Base-by-base conservation (phyloP, 2,797 vertebrate species). In the Vespertilio murinus region DNA sequence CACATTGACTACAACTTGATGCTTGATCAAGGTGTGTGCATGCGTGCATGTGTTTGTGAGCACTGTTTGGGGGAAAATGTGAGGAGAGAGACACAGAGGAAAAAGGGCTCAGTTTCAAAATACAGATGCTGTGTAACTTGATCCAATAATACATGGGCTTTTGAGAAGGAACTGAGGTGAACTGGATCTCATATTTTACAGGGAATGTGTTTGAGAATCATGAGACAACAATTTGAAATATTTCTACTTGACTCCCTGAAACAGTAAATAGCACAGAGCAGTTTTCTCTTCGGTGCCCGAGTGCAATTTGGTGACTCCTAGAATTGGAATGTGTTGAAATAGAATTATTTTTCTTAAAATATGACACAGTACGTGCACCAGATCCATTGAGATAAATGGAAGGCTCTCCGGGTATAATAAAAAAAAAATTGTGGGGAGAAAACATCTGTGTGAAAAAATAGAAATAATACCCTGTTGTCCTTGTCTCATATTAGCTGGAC, bases 341-440 rank as follows among this genome's bases (percentile, higher is more conserved):
- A 70, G 84, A 71, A 84, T 92, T 86, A 59, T 79, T 92, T 81
- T 1, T 70, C 81, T 96, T 75, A 93, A 93, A 82, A 83, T 91
- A 42, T 79, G 45, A 82, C 92, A 59, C 4, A 85, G 0, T 67
- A 38, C 75, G 22, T 92, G 16, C 23, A 77, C 38, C 86, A 28
- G 33, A 64, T 25, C 59, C 42, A 59, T 9, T 40, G 70, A n/a
- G 56, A 69, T 40, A 16, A 88, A 93, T 83, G 23, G 5, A n/a
- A 84, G 25, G 2, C 23, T 71, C 28, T 79, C 67, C 16, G 12
- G 84, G 35, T 35, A 64, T 30, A 81, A 82, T 74, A 61, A 67
- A 30, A 30, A 56, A 22, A 73, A 77, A 93, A 38, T 14, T 80
- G 5, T 33, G 4, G 16, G 11, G 12, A 40, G 0, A 83, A 73